These are phyloP conservation scores for Phymatocera aterrima DNA, from an alignment of 2,888 invertebrate genomes.

Conservation along the genomic window DNA sequence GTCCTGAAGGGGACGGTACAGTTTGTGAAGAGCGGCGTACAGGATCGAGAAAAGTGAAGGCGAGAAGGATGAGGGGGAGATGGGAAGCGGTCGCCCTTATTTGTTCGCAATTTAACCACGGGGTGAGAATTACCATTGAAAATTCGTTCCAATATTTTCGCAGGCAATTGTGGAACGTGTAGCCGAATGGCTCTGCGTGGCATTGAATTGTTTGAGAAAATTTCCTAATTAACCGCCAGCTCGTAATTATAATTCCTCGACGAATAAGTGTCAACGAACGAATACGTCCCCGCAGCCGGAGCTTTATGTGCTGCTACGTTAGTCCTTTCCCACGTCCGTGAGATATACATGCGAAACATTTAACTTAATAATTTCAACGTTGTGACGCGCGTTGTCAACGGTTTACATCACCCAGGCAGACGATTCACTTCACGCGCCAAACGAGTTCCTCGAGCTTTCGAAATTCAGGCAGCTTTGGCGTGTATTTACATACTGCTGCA, in stretches of 20 bases:
- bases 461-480: too few species aligned
- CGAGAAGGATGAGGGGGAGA: background rate
- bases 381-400: background rate
- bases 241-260: conserved; percentile 29
- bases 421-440: background rate
- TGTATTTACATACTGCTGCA: too few species aligned
- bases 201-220: conserved; percentile 20
- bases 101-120: conserved; percentile 15
- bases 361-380: background rate
- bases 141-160: conserved; percentile 4
- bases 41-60: background rate
- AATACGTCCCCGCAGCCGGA: background rate
- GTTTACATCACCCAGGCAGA: background rate
- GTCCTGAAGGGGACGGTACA: conserved; percentile 15
- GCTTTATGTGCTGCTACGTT: background rate
- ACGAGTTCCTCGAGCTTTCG: background rate
- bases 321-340: background rate
- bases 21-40: background rate
- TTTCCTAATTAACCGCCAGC: conserved; percentile 19
- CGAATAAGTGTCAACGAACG: conserved; percentile 11
- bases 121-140: conserved; percentile 7
- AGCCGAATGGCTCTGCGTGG: background rate
- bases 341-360: background rate
- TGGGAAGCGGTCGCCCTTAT: background rate
- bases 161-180: background rate